These are phyloP conservation scores for Helostoma temminkii DNA, from an alignment of 2,797 vertebrate species.

Conservation along the genomic window DNA sequence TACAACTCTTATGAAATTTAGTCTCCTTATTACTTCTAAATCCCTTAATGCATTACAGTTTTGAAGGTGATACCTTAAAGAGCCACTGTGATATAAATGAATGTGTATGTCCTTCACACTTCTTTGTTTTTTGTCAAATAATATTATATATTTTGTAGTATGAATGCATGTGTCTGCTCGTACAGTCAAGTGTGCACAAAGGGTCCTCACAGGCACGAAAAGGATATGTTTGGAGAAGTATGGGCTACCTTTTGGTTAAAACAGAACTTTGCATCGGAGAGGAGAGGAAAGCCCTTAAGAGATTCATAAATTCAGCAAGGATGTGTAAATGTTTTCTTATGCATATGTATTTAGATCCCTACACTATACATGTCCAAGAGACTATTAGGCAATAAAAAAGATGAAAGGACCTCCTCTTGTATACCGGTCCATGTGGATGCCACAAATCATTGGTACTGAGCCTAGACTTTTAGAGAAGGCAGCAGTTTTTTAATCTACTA, in stretches of 20 bases:
- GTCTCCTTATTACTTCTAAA: too few species aligned
- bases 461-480: slow-evolving; percentile 46
- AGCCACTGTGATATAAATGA: slow-evolving; percentile 3
- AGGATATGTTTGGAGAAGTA: not conserved
- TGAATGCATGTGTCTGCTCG: slow-evolving; percentile 16
- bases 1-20: not conserved
- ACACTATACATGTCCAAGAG: slow-evolving; percentile 43
- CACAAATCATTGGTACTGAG: slow-evolving; percentile 40
- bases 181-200: slow-evolving; percentile 1
- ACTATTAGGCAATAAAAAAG: slow-evolving; percentile 59
- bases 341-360: slow-evolving; percentile 65
- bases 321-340: slow-evolving; percentile 68
- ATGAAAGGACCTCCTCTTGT: slow-evolving; percentile 62
- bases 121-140: slow-evolving; percentile 2
- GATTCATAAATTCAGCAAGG: slow-evolving; percentile 67
- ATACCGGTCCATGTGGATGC: slow-evolving; percentile 51
- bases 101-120: not conserved
- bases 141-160: slow-evolving; percentile 7
- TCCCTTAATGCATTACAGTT: not conserved
- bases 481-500: slow-evolving; percentile 29
- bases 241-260: slow-evolving; percentile 28
- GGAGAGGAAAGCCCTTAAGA: slow-evolving; percentile 50
- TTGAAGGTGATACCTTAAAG: slow-evolving; percentile 9
- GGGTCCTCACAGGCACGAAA: too few species aligned
- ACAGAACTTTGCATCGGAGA: slow-evolving; percentile 50